A percentile compares a stretch with the other conserved stretches of the same genome.
Evolutionary conservation across 2,888 invertebrate species (phyloP).

Genomic region (Pogonocherus hispidulus): DNA sequence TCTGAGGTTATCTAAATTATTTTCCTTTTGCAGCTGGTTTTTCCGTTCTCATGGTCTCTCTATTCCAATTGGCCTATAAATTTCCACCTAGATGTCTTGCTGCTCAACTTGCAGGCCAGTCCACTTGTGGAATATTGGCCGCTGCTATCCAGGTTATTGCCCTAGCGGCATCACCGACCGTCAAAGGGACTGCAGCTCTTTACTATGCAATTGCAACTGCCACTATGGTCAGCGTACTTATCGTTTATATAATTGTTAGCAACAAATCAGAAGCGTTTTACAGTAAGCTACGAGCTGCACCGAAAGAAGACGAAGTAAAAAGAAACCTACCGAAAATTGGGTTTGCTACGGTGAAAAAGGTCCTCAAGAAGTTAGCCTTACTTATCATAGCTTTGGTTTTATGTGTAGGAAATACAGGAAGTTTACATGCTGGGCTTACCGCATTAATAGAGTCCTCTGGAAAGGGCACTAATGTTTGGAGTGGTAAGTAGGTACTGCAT

Average conservation of each 20-base stretch:
- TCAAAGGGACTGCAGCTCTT: slow-evolving; percentile 37
- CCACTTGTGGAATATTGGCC: slow-evolving; percentile 45
- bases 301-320: neutral
- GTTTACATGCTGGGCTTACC: slow-evolving; percentile 41
- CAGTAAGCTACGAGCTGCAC: neutral
- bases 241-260: neutral
- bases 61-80: slow-evolving; percentile 42
- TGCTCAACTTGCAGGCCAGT: slow-evolving; percentile 43
- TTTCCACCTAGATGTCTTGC: slow-evolving; percentile 45
- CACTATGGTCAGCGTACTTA: slow-evolving; percentile 41
- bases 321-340: neutral
- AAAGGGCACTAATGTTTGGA: slow-evolving; percentile 15
- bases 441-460: slow-evolving; percentile 37
- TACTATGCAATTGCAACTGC: slow-evolving; percentile 39
- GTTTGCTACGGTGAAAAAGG: neutral
- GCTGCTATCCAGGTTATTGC: slow-evolving; percentile 41
- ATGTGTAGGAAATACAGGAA: slow-evolving; percentile 35
- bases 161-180: slow-evolving; percentile 29
- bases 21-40: slow-evolving; percentile 11
- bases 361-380: neutral
- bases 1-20: too few relatives aligned
- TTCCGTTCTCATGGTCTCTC: slow-evolving; percentile 36
- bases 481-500: slow-evolving; percentile 26
- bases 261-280: neutral
- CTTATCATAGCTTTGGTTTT: slow-evolving; percentile 37